Evolutionary conservation across 1,140 invertebrate species (phyloP).

Genomic region (Drosophila lacteicornis): DNA sequence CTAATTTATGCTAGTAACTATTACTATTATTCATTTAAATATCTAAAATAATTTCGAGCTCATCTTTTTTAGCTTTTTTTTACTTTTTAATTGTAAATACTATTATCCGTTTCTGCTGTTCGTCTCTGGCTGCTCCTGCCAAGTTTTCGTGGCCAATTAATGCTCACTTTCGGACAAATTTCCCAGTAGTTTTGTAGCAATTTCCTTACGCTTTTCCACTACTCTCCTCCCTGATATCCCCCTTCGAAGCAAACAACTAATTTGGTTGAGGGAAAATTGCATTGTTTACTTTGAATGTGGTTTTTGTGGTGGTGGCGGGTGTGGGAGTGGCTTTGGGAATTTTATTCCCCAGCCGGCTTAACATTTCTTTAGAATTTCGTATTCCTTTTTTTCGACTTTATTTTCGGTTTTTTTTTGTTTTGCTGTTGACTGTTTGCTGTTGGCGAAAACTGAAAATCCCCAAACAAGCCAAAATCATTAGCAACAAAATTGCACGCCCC

Average conservation of each 20-base stretch:
- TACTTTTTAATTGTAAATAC: neutral
- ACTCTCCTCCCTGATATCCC: neutral
- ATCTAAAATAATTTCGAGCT: too few species aligned
- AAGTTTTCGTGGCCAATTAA: conserved; percentile 61
- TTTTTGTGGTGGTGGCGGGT: neutral
- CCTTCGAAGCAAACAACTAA: conserved; percentile 56
- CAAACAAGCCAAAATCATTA: conserved; percentile 82
- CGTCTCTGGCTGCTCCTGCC: neutral
- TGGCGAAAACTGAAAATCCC: conserved; percentile 65
- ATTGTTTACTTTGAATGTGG: conserved; percentile 66
- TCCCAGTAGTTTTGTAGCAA: conserved; percentile 35
- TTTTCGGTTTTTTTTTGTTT: conserved; percentile 19
- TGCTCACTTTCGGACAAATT: conserved; percentile 60
- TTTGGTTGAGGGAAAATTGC: conserved; percentile 67
- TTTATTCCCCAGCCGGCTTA: conserved; percentile 61
- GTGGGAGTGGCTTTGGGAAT: conserved; percentile 24
- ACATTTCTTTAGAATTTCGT: conserved; percentile 71
- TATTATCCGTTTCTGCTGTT: neutral
- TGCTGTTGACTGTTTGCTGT: conserved; percentile 37
- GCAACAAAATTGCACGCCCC: conserved; percentile 71
- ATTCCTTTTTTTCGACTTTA: conserved; percentile 7
- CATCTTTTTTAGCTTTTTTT: neutral
- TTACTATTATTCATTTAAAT: too few species aligned
- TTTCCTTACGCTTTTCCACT: conserved; percentile 45
- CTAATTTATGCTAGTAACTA: neutral